Percentiles rank a stretch among this genome's conserved stretches.
Evolutionary conservation across 53 echinoderm and acorn worm species (phyloP).

Genomic region (Henricia sp.): DNA sequence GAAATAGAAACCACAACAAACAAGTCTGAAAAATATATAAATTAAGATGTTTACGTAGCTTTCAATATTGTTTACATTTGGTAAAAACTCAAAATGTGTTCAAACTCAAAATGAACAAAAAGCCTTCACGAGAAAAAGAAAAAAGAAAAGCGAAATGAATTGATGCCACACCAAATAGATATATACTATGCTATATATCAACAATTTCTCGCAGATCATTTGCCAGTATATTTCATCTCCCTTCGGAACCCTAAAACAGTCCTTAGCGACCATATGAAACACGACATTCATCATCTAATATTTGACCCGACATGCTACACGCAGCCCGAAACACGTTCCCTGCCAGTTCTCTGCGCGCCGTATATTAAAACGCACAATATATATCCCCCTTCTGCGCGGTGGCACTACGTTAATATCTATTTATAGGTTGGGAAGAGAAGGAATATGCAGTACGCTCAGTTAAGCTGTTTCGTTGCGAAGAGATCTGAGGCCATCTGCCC

Average conservation of each 20-base stretch:
- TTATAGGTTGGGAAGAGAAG: constrained; percentile 10
- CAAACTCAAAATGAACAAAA: no score
- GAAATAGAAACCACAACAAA: no score
- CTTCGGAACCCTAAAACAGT: no score
- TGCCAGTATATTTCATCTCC: not conserved
- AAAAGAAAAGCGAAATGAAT: no score
- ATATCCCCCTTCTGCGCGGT: not conserved
- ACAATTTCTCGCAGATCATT: no score
- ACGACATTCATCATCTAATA: constrained; percentile 16
- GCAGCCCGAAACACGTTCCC: constrained; percentile 4
- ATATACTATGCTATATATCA: no score
- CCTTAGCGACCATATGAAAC: constrained; percentile 10
- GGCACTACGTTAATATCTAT: not conserved
- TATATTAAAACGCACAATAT: constrained; percentile 17
- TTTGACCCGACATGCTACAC: constrained; percentile 34
- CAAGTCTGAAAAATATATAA: no score
- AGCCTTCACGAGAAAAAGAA: no score
- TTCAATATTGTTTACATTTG: no score
- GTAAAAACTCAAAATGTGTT: no score
- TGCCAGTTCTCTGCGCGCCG: not conserved
- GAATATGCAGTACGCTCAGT: constrained; percentile 20
- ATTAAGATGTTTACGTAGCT: no score
- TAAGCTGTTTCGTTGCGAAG: not conserved
- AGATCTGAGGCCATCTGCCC: constrained; percentile 49
- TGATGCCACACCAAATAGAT: no score